A percentile compares a stretch with the other conserved stretches of the same genome.
These are phyloP conservation scores for Diarsia rubi DNA, from an alignment of 2,888 invertebrate species.

Conservation along the genomic window DNA sequence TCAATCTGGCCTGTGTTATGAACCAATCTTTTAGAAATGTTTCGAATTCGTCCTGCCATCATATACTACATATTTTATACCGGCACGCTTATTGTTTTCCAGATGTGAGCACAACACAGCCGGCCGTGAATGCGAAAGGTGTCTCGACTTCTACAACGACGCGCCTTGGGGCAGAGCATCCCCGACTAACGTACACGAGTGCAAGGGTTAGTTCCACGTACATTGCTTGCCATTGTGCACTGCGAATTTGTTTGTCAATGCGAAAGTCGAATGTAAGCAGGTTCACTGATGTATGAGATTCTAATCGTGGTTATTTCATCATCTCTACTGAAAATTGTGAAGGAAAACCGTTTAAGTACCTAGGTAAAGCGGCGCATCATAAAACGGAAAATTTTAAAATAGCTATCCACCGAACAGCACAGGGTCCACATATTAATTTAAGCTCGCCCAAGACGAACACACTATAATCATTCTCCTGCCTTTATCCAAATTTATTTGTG, in stretches of 20 bases:
- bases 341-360: not conserved
- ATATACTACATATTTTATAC: not conserved
- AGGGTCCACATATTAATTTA: not conserved
- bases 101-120: conserved; percentile 99
- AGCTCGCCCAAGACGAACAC: not conserved
- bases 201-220: conserved; percentile 94
- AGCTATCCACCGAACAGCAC: not conserved
- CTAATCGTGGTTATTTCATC: not conserved
- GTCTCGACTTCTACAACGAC: conserved; percentile 98
- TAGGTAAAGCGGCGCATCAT: not conserved
- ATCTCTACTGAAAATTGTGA: not conserved
- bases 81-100: conserved; percentile 78
- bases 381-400: not conserved
- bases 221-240: conserved; percentile 29
- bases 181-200: conserved; percentile 97
- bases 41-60: not conserved
- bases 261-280: conserved; percentile 22
- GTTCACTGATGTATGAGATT: not conserved
- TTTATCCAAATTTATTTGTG: too few relatives aligned
- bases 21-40: not conserved
- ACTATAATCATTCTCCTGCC: too few relatives aligned
- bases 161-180: conserved; percentile 98
- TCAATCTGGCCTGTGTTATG: not conserved
- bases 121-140: conserved; percentile 98
- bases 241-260: conserved; percentile 36